These are phyloP conservation scores for Papilio glaucus DNA, from an alignment of 1,140 invertebrate genomes.

Conservation along the genomic window DNA sequence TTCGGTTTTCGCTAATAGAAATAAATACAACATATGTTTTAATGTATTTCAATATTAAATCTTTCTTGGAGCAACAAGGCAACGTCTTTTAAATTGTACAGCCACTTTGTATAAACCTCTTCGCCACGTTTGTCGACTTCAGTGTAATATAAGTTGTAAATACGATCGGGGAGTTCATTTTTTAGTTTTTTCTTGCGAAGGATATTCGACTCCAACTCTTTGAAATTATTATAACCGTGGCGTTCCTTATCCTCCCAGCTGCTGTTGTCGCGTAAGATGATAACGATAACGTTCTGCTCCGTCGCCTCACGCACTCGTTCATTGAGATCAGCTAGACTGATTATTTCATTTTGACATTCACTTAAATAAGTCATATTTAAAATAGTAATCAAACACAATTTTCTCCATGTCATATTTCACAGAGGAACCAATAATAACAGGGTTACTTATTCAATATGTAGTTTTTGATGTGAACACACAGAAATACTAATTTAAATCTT, in stretches of 20 bases:
- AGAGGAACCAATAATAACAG: background rate
- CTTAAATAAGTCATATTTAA: background rate
- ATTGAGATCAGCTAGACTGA: slow-evolving; percentile 10
- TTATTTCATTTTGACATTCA: slow-evolving; percentile 13
- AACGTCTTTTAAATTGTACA: slow-evolving; percentile 10
- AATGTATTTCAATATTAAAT: slow-evolving; percentile 16
- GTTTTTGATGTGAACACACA: background rate
- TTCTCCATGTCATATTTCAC: background rate
- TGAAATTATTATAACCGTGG: background rate
- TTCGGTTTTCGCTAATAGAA: background rate
- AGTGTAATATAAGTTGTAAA: slow-evolving; percentile 19
- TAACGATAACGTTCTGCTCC: background rate
- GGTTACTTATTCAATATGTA: background rate
- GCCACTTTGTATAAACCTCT: slow-evolving; percentile 12
- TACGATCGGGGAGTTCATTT: background rate
- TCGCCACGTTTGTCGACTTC: slow-evolving; percentile 1
- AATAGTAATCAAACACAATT: background rate
- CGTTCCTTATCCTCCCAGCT: background rate
- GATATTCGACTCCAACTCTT: background rate
- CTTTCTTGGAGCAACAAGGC: background rate
- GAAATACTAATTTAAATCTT: background rate
- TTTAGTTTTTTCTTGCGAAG: background rate
- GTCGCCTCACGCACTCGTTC: slow-evolving; percentile 4
- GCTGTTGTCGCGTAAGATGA: background rate
- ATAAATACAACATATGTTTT: slow-evolving; percentile 2